Conservation (phyloP, 1,140 invertebrate species). For the Drosophila obscura region DNA sequence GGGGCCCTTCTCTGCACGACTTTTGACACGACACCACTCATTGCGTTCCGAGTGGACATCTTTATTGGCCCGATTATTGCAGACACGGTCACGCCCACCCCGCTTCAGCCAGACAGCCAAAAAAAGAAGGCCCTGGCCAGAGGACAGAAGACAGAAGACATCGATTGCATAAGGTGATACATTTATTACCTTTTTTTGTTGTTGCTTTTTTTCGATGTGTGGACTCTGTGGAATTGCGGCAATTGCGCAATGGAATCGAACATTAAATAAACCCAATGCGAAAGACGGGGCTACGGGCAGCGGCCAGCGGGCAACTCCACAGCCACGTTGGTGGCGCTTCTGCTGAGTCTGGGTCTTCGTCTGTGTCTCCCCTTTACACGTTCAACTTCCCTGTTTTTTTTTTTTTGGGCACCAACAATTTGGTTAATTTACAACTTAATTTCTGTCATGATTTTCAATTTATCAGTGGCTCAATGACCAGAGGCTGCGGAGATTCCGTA, state of each 20-base stretch:
- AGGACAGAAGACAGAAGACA: background rate
- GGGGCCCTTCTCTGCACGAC: constrained; percentile 1
- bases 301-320: too few species aligned
- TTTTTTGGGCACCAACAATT: constrained; percentile 41
- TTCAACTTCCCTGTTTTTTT: constrained; percentile 6
- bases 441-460: constrained; percentile 67
- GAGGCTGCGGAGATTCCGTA: constrained; percentile 27
- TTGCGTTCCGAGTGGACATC: constrained; percentile 10
- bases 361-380: background rate
- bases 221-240: background rate
- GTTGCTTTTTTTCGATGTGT: background rate
- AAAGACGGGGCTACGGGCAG: background rate
- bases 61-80: constrained; percentile 15
- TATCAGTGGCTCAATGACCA: constrained; percentile 19
- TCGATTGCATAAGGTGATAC: constrained; percentile 29
- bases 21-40: constrained; percentile 10
- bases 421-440: constrained; percentile 76
- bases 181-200: background rate
- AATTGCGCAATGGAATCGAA: constrained; percentile 36
- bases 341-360: too few species aligned
- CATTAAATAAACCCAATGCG: constrained; percentile 29
- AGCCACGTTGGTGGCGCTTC: constrained; percentile 5
- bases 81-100: constrained; percentile 11
- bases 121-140: background rate
- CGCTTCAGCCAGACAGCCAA: too few species aligned